Evolutionary conservation across 2,888 invertebrate species (phyloP).

Genomic region (Zhengitettix transpicula): DNA sequence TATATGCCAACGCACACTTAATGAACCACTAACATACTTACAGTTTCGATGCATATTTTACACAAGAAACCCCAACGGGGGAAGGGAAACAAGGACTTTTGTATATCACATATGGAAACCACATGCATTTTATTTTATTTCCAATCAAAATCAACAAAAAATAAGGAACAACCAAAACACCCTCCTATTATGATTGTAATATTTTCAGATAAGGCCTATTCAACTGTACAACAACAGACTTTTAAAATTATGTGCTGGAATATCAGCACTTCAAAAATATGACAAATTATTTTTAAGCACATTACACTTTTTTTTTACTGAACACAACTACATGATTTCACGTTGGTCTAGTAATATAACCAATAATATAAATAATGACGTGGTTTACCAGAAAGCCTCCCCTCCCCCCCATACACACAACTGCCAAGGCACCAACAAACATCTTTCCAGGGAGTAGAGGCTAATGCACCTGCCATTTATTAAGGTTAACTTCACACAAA

Average conservation of each 20-base stretch:
- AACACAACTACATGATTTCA: too few species aligned
- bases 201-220: not conserved
- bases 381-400: not conserved
- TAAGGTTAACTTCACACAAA: too few species aligned
- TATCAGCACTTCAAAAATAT: not conserved
- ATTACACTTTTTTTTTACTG: too few species aligned
- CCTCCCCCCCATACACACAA: not conserved
- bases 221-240: not conserved
- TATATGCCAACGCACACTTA: too few species aligned
- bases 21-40: too few species aligned
- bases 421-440: not conserved
- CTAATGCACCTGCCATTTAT: not conserved
- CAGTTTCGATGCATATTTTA: too few species aligned
- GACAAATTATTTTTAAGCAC: not conserved
- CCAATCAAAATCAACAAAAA: not conserved
- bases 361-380: not conserved
- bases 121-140: not conserved
- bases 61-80: too few species aligned
- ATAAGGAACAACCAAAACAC: not conserved
- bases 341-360: too few species aligned
- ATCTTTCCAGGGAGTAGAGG: not conserved
- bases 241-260: not conserved
- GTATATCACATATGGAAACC: not conserved
- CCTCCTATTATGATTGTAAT: not conserved
- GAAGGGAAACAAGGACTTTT: too few species aligned